phyloP scores from a whole-genome alignment of 2,888 invertebrate genomes.

The Apeira syringaria region DNA sequence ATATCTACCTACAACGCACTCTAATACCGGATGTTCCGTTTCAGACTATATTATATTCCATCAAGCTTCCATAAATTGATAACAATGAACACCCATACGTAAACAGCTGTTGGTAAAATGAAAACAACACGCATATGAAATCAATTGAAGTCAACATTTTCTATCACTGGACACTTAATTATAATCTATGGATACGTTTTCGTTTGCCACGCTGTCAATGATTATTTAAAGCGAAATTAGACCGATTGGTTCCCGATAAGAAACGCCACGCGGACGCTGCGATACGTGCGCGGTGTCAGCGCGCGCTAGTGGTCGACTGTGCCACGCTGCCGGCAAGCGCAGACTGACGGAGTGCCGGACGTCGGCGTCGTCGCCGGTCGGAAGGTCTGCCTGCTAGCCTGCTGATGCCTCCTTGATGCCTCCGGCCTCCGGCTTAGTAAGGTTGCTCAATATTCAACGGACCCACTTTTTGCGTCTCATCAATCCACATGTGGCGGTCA shows the following conservation, averaged over 20 bases:
- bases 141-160: background rate
- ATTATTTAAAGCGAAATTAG: slow-evolving; percentile 15
- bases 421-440: no score
- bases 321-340: slow-evolving; percentile 39
- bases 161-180: background rate
- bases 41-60: slow-evolving; percentile 1
- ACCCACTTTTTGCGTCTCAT: no score
- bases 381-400: no score
- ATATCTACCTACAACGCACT: background rate
- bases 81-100: slow-evolving; percentile 22
- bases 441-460: no score
- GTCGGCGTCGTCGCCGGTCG: background rate
- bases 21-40: slow-evolving; percentile 1
- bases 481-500: no score
- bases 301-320: slow-evolving; percentile 28
- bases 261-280: slow-evolving; percentile 41
- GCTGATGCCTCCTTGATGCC: no score
- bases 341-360: slow-evolving; percentile 36
- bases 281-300: slow-evolving; percentile 36
- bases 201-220: slow-evolving; percentile 20
- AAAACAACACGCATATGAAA: slow-evolving; percentile 18
- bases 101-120: slow-evolving; percentile 37
- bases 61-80: slow-evolving; percentile 9
- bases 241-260: slow-evolving; percentile 31
- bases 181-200: background rate